phyloP scores from a whole-genome alignment of 2,888 invertebrate genomes.

The Microplitis deprimator region DNA sequence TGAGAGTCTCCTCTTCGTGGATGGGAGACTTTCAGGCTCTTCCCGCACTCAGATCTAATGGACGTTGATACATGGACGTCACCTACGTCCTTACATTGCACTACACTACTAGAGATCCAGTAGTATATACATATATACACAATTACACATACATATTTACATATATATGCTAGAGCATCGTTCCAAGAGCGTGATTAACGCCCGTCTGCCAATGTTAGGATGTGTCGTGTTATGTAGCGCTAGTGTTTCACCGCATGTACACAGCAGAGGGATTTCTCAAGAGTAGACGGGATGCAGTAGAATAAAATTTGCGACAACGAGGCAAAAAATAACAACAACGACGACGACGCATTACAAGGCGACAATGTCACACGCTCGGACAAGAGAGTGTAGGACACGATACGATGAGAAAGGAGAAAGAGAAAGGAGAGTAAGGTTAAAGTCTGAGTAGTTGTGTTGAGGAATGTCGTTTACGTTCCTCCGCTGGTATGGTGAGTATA shows the following conservation, averaged over 20 bases:
- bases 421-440: constrained; percentile 6
- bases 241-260: constrained; percentile 7
- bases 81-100: constrained; percentile 37
- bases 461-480: constrained; percentile 41
- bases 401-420: background rate
- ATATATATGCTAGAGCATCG: constrained; percentile 35
- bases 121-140: background rate
- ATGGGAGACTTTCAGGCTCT: constrained; percentile 21
- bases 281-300: background rate
- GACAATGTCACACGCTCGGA: constrained; percentile 46
- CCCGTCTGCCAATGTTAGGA: constrained; percentile 46
- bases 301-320: constrained; percentile 20
- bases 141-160: background rate
- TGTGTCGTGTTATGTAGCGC: constrained; percentile 45
- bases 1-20: background rate
- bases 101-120: background rate
- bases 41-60: constrained; percentile 54
- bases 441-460: constrained; percentile 27
- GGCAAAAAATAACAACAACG: background rate
- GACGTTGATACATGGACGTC: constrained; percentile 66
- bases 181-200: constrained; percentile 64
- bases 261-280: constrained; percentile 20
- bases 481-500: constrained; percentile 17
- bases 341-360: constrained; percentile 39
- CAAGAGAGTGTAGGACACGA: constrained; percentile 13